Conservation (phyloP, 2,797 vertebrate genomes). For the Spinibarbus caldwelli region DNA sequence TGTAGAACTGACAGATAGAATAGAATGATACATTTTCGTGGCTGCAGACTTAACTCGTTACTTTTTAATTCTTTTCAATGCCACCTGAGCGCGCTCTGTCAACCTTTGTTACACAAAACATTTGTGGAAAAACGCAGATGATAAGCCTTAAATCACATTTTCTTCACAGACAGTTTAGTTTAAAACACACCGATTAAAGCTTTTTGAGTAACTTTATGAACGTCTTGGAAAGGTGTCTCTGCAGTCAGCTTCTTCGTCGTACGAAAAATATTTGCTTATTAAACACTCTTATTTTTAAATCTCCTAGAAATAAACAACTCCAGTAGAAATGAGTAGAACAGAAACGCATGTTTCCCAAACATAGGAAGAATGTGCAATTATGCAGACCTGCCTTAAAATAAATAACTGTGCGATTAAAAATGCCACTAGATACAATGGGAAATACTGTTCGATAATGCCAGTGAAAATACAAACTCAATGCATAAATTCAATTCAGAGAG, state of each 20-base stretch:
- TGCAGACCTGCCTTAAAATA: neutral
- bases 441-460: neutral
- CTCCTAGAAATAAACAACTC: neutral
- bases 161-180: neutral
- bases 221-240: neutral
- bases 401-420: neutral
- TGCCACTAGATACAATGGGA: no score
- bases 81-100: conserved; percentile 11
- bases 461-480: neutral
- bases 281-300: neutral
- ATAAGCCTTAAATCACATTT: no score
- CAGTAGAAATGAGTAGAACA: neutral
- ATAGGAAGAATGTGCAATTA: neutral
- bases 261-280: neutral
- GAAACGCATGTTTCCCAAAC: neutral
- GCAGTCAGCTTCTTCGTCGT: neutral
- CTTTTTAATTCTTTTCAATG: neutral
- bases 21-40: neutral
- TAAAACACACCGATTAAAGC: neutral
- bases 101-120: neutral
- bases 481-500: no score
- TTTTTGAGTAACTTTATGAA: neutral
- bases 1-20: neutral
- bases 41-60: neutral
- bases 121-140: neutral